Evolutionary conservation across 35 echinoderm and acorn worm species (phyloP).

Genomic region (Lytechinus pictus): DNA sequence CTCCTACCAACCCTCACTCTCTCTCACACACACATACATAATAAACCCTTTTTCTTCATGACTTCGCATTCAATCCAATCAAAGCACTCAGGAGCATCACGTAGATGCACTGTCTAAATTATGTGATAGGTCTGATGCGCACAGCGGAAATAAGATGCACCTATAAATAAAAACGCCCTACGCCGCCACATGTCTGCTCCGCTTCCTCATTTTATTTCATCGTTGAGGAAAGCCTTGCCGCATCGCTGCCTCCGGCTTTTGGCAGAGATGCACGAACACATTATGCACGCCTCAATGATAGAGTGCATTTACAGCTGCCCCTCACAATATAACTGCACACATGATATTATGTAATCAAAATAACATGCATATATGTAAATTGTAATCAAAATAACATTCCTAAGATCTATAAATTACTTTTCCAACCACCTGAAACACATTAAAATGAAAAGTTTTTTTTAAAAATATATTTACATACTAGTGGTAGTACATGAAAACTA

Average conservation of each 20-base stretch:
- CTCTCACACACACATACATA: background rate
- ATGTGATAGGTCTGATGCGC: conserved; percentile 50
- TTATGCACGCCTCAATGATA: conserved; percentile 43
- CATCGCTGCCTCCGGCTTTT: background rate
- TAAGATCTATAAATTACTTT: background rate
- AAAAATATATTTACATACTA: too few species aligned
- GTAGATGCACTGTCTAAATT: conserved; percentile 45
- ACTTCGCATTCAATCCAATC: conserved; percentile 24
- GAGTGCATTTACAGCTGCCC: conserved; percentile 35
- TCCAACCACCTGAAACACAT: too few species aligned
- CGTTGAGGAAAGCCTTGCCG: conserved; percentile 28
- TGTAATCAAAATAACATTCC: background rate
- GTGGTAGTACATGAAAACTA: too few species aligned
- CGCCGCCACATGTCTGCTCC: conserved; percentile 47
- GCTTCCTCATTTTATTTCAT: conserved; percentile 57
- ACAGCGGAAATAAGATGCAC: conserved; percentile 54
- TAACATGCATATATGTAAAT: background rate
- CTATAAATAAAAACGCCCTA: conserved; percentile 47
- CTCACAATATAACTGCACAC: background rate
- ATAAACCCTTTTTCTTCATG: conserved; percentile 12
- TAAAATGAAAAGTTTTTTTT: too few species aligned
- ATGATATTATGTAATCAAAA: conserved; percentile 1
- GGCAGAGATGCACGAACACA: conserved; percentile 43
- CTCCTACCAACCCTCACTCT: background rate
- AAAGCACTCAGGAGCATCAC: conserved; percentile 9